These are phyloP conservation scores for Drosophila kanekoi DNA, from an alignment of 2,888 invertebrate genomes.

Conservation along the genomic window DNA sequence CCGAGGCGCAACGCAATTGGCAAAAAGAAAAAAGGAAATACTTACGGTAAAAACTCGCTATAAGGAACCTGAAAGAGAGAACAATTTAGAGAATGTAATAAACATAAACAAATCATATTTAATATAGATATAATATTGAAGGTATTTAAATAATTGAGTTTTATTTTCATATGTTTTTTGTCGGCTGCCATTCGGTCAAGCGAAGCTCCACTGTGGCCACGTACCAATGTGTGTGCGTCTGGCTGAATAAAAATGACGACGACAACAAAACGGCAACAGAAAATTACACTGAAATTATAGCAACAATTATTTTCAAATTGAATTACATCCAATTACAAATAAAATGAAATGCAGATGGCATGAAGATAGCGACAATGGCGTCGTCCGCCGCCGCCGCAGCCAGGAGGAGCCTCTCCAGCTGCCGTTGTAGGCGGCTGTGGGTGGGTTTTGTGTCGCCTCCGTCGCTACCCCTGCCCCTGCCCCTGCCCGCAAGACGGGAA, in stretches of 20 bases:
- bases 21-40: slow-evolving; percentile 32
- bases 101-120: too few relatives aligned
- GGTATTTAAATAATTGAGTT: too few relatives aligned
- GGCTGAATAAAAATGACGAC: slow-evolving; percentile 21
- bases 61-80: not conserved
- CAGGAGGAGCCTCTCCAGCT: slow-evolving; percentile 8
- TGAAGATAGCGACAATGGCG: slow-evolving; percentile 68
- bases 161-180: too few relatives aligned
- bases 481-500: slow-evolving; percentile 6
- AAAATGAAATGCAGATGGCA: slow-evolving; percentile 80
- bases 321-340: slow-evolving; percentile 84
- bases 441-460: slow-evolving; percentile 42
- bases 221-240: slow-evolving; percentile 7
- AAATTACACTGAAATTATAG: slow-evolving; percentile 83
- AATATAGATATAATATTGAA: too few relatives aligned
- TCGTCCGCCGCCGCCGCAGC: slow-evolving; percentile 15
- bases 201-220: slow-evolving; percentile 13
- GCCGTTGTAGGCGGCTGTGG: slow-evolving; percentile 51
- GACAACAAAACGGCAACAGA: slow-evolving; percentile 32
- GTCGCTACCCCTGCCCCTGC: not conserved
- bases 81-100: not conserved
- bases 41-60: slow-evolving; percentile 4
- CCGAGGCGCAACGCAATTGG: slow-evolving; percentile 29
- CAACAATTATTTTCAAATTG: slow-evolving; percentile 85
- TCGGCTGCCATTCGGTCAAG: not conserved